Conservation (phyloP, 2,888 invertebrate species). For the Philopedon plagiatum region DNA sequence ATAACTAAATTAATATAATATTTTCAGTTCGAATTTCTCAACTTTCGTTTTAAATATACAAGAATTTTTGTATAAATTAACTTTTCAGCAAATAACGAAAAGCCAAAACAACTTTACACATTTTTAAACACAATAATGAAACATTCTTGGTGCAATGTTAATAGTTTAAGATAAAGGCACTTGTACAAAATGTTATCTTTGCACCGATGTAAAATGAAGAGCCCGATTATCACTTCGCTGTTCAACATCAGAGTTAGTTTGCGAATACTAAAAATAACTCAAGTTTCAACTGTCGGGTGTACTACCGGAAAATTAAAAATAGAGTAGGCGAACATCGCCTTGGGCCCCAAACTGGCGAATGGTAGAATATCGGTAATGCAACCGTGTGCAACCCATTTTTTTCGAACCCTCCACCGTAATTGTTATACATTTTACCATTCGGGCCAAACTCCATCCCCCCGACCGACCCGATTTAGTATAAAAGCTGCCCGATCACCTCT, state of each 20-base stretch:
- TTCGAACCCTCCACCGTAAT: slow-evolving; percentile 48
- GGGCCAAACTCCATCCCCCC: slow-evolving; percentile 38
- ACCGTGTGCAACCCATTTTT: slow-evolving; percentile 50
- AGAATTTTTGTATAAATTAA: too few relatives aligned
- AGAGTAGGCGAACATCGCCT: slow-evolving; percentile 45
- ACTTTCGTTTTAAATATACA: too few relatives aligned
- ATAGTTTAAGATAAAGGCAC: too few relatives aligned
- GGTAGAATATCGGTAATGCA: slow-evolving; percentile 41
- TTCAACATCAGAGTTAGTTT: background rate
- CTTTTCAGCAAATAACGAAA: too few relatives aligned
- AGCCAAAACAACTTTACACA: too few relatives aligned
- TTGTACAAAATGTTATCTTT: background rate
- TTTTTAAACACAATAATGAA: too few relatives aligned
- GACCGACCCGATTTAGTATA: slow-evolving; percentile 44
- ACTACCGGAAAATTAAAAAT: slow-evolving; percentile 39
- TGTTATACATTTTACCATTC: slow-evolving; percentile 48
- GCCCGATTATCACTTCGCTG: background rate
- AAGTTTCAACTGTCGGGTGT: slow-evolving; percentile 26
- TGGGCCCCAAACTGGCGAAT: slow-evolving; percentile 39
- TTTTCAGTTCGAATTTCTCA: too few relatives aligned
- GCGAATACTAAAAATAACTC: slow-evolving; percentile 8
- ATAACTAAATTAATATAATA: too few relatives aligned
- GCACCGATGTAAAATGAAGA: background rate
- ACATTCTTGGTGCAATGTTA: too few relatives aligned
- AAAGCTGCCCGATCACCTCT: slow-evolving; percentile 44